Evolutionary conservation across 2,888 invertebrate genomes (phyloP).

Genomic region (Sarcophaga carnaria): DNA sequence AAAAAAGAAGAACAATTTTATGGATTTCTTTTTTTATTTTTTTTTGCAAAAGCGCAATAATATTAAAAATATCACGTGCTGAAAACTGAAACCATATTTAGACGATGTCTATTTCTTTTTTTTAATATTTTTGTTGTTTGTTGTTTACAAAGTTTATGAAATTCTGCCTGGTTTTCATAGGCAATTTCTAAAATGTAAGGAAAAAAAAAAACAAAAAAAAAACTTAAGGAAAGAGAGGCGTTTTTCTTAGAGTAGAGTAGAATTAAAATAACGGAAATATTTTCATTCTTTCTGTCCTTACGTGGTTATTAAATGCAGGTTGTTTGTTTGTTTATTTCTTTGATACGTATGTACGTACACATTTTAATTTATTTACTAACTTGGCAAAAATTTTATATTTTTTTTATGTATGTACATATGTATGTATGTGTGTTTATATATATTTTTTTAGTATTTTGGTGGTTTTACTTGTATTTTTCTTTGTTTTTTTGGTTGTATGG

Average conservation of each 20-base stretch:
- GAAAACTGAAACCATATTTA: constrained; percentile 69
- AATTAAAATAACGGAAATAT: constrained; percentile 52
- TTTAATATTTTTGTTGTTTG: constrained; percentile 43
- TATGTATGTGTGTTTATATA: too few species aligned
- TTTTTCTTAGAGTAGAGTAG: constrained; percentile 49
- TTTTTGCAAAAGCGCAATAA: constrained; percentile 62
- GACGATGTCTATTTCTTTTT: constrained; percentile 40
- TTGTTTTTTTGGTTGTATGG: not conserved
- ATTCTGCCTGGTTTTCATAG: constrained; percentile 43
- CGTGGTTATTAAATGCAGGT: constrained; percentile 28
- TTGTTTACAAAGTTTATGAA: constrained; percentile 43
- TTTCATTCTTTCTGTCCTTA: not conserved
- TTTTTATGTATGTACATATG: not conserved
- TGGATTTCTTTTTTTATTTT: not conserved
- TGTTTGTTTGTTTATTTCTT: constrained; percentile 26
- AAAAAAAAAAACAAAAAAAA: not conserved
- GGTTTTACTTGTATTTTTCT: constrained; percentile 30
- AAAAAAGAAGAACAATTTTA: constrained; percentile 61
- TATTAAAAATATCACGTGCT: constrained; percentile 74
- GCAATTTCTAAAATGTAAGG: constrained; percentile 53
- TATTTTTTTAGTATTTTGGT: constrained; percentile 40
- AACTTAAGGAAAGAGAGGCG: constrained; percentile 41
- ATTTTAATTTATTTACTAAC: constrained; percentile 67
- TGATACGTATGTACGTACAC: constrained; percentile 49
- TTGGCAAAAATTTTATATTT: constrained; percentile 46